Base-by-base conservation (phyloP, 2,113 vertebrate genomes). In the Gobio gobio region DNA sequence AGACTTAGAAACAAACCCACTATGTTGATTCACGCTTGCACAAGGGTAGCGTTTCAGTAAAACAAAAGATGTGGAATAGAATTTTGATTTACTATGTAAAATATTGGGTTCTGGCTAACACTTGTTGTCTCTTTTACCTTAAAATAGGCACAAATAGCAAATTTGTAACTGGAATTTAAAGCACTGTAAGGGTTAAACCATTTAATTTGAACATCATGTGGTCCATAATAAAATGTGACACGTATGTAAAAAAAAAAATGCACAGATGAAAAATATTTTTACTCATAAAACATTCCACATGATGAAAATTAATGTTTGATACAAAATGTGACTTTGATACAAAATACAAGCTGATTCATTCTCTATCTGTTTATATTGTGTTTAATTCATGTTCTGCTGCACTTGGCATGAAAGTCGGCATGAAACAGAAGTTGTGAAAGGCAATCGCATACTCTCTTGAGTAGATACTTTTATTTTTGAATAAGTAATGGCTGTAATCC, bases 1-100 rank as follows among this genome's bases (percentile, higher is more conserved):
- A 26, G 36, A 63, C 4, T 80, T 80, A 13, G 49, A 78, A 63
- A 86, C 26, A 22, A n/a, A 40, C 5, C 56, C 51, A 33, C 73
- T 22, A 20, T 36, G 9, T 63, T 64, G 49, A 73, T 36, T 82
- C 36, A 22, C 0, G 49, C 24, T 24, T 24, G 49, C 22, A 14
- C 5, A 54, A 66, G 78, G 64, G 14, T 22, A 40, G 66, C 66
- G 22, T 63, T 5, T 59, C 8, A 29, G 51, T 49, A 74, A 47
- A 54, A 54, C 24, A 56, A 22, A 54, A 6, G 7, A 9, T 24
- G 8, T 40, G 66, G 43, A 76, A 8, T 49, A 13, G 33, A 13
- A 56, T 56, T 56, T 56, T 56, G 49, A 56, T 51, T 29, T 40
- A 40, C 40, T 40, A 70, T 70, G 36, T 70, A 22, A 10, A 70